Evolutionary conservation across 2,113 vertebrate species (phyloP), one percentile per base, ranked within the genome.

Genomic region (Phylloscopus whistleri): DNA sequence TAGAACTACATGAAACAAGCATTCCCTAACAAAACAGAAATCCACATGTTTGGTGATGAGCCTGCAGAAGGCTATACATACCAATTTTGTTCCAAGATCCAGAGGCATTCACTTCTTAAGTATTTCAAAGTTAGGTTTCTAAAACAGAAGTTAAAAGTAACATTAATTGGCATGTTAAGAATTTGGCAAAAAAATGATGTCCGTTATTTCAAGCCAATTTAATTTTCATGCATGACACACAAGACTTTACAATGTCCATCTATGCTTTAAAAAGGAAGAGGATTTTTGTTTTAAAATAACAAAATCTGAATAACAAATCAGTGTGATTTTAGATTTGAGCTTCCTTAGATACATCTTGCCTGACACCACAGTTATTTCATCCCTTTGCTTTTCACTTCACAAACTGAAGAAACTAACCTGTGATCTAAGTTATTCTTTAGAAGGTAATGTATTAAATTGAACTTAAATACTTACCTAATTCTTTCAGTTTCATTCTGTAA

Each of bases 1-100:
- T 4, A 62, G 62, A 80, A 33, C 15, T 48, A 78, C 43, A 64
- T 5, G 64, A 70, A 78, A 70, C 37, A 87, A 90, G 72, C 41
- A 73, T 20, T 44, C 13, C 17, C 24, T 23, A 73, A 64, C 9
- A 41, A 26, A 82, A 82, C 31, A 75, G 46, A 90, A 80, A 56
- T 8, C 2, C 16, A 66, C 37, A 43, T 15, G 19, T 59, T 87
- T 0, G 1, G 44, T 55, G 58, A 39, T 27, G 10, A 91, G 48
- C 19, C 48, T 89, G 68, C 58, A 6, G 4, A 76, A 89, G 16
- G 14, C 35, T 44, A 84, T 68, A 87, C 66, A 9, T 78, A 92
- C 80, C 89, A 87, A 72, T 72, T 88, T 70, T 89, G 52, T 78
- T 94, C 73, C 60, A 58, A 94, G 93, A 81, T 89, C 76, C 87